Conservation (phyloP, 2,797 vertebrate species). For the Syndactyla subalaris region DNA sequence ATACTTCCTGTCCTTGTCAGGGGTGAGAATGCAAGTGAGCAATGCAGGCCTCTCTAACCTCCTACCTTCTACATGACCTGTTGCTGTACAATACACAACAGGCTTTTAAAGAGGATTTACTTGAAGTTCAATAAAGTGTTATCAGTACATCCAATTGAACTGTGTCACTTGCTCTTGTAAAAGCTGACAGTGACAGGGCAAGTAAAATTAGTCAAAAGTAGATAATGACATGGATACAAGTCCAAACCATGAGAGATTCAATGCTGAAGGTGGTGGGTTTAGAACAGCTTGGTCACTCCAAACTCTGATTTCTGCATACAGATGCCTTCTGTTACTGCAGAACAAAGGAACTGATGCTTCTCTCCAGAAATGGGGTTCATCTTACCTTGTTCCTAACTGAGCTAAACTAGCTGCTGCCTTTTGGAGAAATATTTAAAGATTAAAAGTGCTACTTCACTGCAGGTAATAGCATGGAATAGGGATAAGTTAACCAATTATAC, state of each 20-base stretch:
- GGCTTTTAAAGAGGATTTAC: constrained; percentile 43
- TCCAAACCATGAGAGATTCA: not conserved
- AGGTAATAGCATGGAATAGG: not conserved
- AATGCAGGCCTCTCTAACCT: not conserved
- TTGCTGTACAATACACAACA: not conserved
- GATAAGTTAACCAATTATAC: not conserved
- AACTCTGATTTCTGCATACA: not conserved
- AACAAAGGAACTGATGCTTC: not conserved
- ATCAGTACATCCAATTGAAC: not conserved
- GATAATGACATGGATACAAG: not conserved
- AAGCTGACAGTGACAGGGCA: not conserved
- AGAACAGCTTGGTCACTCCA: not conserved
- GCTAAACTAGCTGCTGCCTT: not conserved
- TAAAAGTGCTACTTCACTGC: not conserved
- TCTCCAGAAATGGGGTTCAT: not conserved
- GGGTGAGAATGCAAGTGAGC: not conserved
- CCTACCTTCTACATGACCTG: not conserved
- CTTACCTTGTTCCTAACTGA: not conserved
- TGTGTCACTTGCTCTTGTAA: not conserved
- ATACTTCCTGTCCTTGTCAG: constrained; percentile 52
- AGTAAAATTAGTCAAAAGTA: not conserved
- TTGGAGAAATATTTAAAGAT: not conserved
- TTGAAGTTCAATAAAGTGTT: constrained; percentile 61
- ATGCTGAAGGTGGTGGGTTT: not conserved
- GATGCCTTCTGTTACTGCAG: not conserved